Percentiles rank a stretch among this genome's conserved stretches.
These are phyloP conservation scores for Equus przewalskii DNA, from an alignment of 2,113 vertebrate genomes.

Conservation along the genomic window DNA sequence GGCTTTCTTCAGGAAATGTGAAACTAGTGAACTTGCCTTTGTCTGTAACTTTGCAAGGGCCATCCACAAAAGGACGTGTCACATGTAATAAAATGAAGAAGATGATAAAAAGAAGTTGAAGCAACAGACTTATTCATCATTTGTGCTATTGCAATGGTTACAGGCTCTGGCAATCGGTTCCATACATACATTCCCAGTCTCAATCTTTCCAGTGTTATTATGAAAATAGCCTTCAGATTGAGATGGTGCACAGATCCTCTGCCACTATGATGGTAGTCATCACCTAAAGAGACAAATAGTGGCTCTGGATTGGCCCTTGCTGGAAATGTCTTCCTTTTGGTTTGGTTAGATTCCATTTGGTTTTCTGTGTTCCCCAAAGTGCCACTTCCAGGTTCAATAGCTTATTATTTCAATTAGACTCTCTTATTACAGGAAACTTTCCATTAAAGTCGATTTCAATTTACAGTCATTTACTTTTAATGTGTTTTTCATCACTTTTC, in stretches of 20 bases:
- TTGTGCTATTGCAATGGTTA: background rate
- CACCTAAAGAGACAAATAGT: background rate
- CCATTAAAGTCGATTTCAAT: slow-evolving; percentile 47
- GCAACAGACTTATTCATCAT: background rate
- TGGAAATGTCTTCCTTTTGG: background rate
- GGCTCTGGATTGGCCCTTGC: background rate
- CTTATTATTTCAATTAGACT: slow-evolving; percentile 66
- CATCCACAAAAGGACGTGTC: slow-evolving; percentile 16
- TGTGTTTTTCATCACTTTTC: slow-evolving; percentile 70
- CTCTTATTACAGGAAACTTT: slow-evolving; percentile 73
- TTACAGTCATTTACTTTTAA: slow-evolving; percentile 62
- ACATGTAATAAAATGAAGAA: slow-evolving; percentile 62
- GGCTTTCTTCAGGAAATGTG: slow-evolving; percentile 8
- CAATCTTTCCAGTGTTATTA: background rate
- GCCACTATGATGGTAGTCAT: background rate
- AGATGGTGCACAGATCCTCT: background rate
- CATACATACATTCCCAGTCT: background rate
- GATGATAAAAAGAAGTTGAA: slow-evolving; percentile 30
- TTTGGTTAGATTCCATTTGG: background rate
- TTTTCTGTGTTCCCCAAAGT: background rate
- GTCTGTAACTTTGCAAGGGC: slow-evolving; percentile 17
- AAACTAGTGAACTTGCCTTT: slow-evolving; percentile 39
- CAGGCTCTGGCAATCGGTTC: background rate
- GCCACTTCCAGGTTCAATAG: background rate
- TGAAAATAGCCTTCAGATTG: slow-evolving; percentile 52